Evolutionary conservation across 2,888 invertebrate genomes (phyloP).

Genomic region (Baronia brevicornis): DNA sequence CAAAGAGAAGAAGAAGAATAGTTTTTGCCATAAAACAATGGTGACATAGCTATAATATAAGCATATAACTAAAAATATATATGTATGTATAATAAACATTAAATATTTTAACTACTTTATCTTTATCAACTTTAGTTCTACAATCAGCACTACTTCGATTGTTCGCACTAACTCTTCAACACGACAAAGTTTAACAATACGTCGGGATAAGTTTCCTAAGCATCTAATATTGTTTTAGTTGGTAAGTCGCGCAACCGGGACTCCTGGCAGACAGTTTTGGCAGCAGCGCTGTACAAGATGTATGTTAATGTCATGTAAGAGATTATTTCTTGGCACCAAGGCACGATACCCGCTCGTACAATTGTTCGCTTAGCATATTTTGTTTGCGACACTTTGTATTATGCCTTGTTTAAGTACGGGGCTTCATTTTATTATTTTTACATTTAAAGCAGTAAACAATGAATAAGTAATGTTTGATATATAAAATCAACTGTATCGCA

Average conservation of each 20-base stretch:
- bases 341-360: slow-evolving; percentile 46
- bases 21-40: too few relatives aligned
- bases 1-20: too few relatives aligned
- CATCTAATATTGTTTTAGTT: slow-evolving; percentile 64
- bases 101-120: too few relatives aligned
- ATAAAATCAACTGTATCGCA: slow-evolving; percentile 13
- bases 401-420: slow-evolving; percentile 21
- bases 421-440: slow-evolving; percentile 14
- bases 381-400: slow-evolving; percentile 36
- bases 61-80: too few relatives aligned
- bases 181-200: slow-evolving; percentile 24
- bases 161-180: slow-evolving; percentile 12
- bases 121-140: too few relatives aligned
- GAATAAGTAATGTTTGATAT: background rate
- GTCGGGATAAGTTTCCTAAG: slow-evolving; percentile 45
- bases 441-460: background rate
- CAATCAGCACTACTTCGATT: too few relatives aligned
- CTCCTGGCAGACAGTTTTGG: slow-evolving; percentile 61
- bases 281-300: slow-evolving; percentile 60
- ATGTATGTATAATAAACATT: too few relatives aligned
- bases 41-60: too few relatives aligned
- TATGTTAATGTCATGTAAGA: slow-evolving; percentile 69
- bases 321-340: slow-evolving; percentile 70
- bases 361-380: slow-evolving; percentile 54
- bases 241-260: slow-evolving; percentile 45